Conservation (phyloP, 1,140 invertebrate genomes). For the Drosophila repleta region DNA sequence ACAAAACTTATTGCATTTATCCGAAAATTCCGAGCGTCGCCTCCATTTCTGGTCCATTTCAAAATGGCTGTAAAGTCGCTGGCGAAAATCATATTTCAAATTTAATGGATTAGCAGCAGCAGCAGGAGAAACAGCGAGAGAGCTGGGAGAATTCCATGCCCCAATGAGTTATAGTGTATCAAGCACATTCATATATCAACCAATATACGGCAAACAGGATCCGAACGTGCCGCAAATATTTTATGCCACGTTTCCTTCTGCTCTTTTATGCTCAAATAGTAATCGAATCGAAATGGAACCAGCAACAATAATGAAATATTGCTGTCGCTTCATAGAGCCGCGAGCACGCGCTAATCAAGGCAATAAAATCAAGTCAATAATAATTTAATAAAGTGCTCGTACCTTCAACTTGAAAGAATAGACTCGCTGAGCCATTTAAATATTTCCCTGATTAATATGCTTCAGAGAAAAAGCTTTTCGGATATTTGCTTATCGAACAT, state of each 20-base stretch:
- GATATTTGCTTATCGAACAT: neutral
- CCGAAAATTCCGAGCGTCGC: conserved; percentile 17
- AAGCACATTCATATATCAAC: conserved; percentile 14
- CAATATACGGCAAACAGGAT: conserved; percentile 9
- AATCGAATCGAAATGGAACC: conserved; percentile 6
- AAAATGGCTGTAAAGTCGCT: conserved; percentile 16
- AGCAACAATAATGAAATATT: neutral
- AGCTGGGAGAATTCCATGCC: conserved; percentile 30
- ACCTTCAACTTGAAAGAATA: too few species aligned
- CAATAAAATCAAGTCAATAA: neutral
- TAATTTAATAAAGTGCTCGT: neutral
- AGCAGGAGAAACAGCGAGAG: conserved; percentile 20
- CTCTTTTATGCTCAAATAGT: neutral
- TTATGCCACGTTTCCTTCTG: conserved; percentile 4
- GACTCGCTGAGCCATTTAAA: too few species aligned
- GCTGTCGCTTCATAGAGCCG: neutral
- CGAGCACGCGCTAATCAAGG: neutral
- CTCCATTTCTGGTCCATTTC: conserved; percentile 3
- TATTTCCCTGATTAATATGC: neutral
- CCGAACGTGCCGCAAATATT: conserved; percentile 22
- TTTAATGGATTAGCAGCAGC: conserved; percentile 66
- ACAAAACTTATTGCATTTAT: conserved; percentile 35
- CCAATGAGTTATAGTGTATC: conserved; percentile 60
- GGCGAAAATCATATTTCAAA: conserved; percentile 66
- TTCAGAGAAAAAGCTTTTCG: too few species aligned